phyloP scores from a whole-genome alignment of 2,888 invertebrate genomes.

The Willowsia nigromaculata region DNA sequence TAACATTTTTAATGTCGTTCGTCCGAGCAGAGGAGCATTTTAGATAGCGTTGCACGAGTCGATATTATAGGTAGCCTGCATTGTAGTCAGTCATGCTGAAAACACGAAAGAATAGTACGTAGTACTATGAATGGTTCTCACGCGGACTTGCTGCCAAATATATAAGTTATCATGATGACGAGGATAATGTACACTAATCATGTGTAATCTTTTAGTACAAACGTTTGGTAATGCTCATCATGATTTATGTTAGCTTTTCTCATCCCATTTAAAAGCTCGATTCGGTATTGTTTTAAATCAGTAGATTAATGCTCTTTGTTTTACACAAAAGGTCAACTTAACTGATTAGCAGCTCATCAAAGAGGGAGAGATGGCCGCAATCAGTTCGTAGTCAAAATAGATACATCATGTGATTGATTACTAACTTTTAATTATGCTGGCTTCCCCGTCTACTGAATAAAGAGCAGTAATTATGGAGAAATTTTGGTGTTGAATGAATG shows the following conservation, averaged over 20 bases:
- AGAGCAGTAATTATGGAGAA: too few relatives aligned
- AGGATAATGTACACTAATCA: neutral
- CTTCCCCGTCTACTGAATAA: too few relatives aligned
- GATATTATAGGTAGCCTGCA: too few relatives aligned
- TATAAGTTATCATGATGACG: neutral
- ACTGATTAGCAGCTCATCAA: neutral
- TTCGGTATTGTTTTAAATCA: neutral
- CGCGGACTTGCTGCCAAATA: neutral
- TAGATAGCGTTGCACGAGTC: neutral
- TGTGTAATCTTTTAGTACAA: neutral
- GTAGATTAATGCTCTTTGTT: neutral
- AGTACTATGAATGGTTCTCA: constrained; percentile 6
- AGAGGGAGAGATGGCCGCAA: neutral
- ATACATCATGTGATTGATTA: neutral
- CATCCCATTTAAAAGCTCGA: constrained; percentile 40
- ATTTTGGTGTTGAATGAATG: neutral
- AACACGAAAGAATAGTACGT: too few relatives aligned
- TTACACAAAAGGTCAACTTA: neutral
- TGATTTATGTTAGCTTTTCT: constrained; percentile 43
- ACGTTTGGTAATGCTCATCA: neutral
- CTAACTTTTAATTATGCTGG: neutral
- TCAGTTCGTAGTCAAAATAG: neutral
- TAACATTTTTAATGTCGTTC: neutral
- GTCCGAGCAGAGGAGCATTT: neutral
- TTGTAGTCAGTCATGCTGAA: too few relatives aligned